phyloP scores from a whole-genome alignment of 2,888 invertebrate species.

The Gandaritis pyraliata region DNA sequence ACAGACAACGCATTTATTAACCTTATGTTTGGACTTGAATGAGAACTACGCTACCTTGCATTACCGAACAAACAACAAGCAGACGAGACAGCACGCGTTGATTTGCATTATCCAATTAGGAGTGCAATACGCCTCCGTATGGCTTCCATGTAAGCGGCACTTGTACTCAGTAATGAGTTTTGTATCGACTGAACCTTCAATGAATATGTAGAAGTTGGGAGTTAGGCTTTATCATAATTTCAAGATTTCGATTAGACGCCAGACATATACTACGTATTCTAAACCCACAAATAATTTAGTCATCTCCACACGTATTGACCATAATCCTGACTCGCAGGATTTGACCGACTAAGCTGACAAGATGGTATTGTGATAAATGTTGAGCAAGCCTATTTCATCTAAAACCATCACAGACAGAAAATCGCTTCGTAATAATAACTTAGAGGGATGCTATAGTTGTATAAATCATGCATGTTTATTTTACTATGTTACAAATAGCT shows the following conservation, averaged over 20 bases:
- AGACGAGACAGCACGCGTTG: conserved; percentile 27
- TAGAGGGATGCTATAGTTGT: too few relatives aligned
- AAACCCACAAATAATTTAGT: too few relatives aligned
- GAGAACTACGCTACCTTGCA: conserved; percentile 10
- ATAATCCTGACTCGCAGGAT: too few relatives aligned
- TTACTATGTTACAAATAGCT: not conserved
- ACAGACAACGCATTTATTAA: too few relatives aligned
- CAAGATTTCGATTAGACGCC: too few relatives aligned
- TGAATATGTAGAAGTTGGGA: conserved; percentile 9
- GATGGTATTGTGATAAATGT: not conserved
- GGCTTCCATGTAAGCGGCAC: conserved; percentile 43
- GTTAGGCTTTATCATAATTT: not conserved
- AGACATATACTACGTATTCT: too few relatives aligned
- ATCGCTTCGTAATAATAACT: too few relatives aligned
- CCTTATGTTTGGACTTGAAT: too few relatives aligned
- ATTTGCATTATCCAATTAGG: conserved; percentile 48
- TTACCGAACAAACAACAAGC: conserved; percentile 23
- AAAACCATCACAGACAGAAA: not conserved
- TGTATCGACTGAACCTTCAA: conserved; percentile 17
- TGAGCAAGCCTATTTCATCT: not conserved
- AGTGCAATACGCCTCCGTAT: conserved; percentile 39
- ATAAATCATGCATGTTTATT: too few relatives aligned
- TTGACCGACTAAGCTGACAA: too few relatives aligned
- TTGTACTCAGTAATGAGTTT: conserved; percentile 34
- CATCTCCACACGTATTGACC: too few relatives aligned